Base-by-base conservation (phyloP, 2,797 vertebrate species). In the Anomalospiza imberbis region DNA sequence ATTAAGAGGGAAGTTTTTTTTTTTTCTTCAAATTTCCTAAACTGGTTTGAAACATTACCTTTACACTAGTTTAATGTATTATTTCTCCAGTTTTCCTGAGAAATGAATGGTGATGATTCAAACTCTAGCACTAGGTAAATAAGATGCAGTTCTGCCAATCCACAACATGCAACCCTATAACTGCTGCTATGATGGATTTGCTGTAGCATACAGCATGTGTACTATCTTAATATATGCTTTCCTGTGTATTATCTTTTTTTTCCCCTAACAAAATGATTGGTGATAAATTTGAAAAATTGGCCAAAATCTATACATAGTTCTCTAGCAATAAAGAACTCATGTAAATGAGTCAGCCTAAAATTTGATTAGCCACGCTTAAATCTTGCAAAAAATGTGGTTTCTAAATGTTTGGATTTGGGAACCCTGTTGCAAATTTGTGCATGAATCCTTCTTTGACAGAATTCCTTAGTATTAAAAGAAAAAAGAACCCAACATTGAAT, bases 111-210 rank as follows among this genome's bases (percentile, higher is more conserved):
- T 28, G 22, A 63, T 38, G 18, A 60, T 62, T 77, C 4, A 45
- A 53, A 24, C 31, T 73, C 7, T 40, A 86, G 32, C 29, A 22
- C 8, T 40, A 55, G 24, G 7, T 45, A 57, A 53, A n/a, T 63
- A 60, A 78, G 18, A 24, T 47, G 18, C 10, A 29, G 7, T 75
- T 91, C 44, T 78, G 32, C 20, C 32, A 26, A 45, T 42, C 40
- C 17, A 11, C 42, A 44, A 32, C 0, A 1, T 18, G 12, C 24
- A 77, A 6, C 8, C 16, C 29, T 57, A 0, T 53, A 74, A 63
- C 8, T 68, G 31, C 50, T 83, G 42, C 73, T 50, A 0, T 28
- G 26, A 45, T 48, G 34, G 17, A 54, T 72, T 87, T 83, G 9
- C 38, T 60, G 9, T 60, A 48, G n/a, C 10, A 68, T 50, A n/a